Evolutionary conservation across 2,113 vertebrate species (phyloP).

Genomic region (Trogon surrucura): DNA sequence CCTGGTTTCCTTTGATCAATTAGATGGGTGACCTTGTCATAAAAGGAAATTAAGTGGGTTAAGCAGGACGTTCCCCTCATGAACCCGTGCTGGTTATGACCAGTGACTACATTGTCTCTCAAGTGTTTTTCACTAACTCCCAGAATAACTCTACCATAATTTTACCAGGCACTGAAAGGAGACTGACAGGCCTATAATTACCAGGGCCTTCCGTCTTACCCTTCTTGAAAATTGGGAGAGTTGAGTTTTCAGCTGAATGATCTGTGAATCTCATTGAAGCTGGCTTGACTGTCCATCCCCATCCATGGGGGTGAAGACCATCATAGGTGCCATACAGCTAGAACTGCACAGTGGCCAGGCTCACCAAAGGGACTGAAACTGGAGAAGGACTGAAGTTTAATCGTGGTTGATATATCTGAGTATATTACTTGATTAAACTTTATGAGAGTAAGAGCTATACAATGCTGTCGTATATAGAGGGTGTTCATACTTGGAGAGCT

Average conservation of each 20-base stretch:
- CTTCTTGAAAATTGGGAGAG: neutral
- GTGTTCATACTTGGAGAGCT: neutral
- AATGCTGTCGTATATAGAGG: neutral
- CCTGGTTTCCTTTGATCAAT: neutral
- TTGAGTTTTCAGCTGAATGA: neutral
- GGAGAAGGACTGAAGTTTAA: neutral
- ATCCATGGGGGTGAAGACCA: neutral
- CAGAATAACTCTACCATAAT: neutral
- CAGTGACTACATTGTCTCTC: neutral
- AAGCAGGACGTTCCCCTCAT: neutral
- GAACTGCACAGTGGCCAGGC: neutral
- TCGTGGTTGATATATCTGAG: neutral
- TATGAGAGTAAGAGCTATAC: neutral
- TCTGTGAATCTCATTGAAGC: neutral
- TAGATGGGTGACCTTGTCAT: neutral
- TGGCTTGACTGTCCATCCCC: neutral
- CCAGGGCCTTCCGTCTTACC: neutral
- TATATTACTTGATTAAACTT: neutral
- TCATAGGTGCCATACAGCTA: neutral
- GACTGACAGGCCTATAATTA: neutral
- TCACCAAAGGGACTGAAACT: neutral
- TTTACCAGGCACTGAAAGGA: neutral
- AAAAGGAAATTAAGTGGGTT: neutral
- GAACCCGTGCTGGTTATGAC: neutral
- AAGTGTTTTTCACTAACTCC: neutral